A percentile compares a stretch with the other conserved stretches of the same genome.
Evolutionary conservation across 2,797 vertebrate species (phyloP).

Genomic region (Paedocypris micromegethes): DNA sequence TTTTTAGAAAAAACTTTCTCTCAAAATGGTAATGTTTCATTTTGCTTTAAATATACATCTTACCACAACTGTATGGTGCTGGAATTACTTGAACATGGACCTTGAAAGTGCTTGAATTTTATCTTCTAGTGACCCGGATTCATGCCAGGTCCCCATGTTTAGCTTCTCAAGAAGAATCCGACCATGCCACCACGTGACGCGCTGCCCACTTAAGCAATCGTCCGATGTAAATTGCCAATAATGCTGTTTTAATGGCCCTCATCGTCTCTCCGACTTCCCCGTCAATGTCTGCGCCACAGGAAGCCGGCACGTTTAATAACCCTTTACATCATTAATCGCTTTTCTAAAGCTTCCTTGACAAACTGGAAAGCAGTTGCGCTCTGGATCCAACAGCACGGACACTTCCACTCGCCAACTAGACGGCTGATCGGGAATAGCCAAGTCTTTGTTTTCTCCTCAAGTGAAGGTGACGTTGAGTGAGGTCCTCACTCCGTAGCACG

Average conservation of each 20-base stretch:
- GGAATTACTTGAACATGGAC: too few species aligned
- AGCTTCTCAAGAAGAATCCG: constrained; percentile 28
- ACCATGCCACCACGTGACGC: constrained; percentile 61
- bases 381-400: too few species aligned
- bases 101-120: too few species aligned
- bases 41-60: too few species aligned
- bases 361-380: neutral
- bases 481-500: constrained; percentile 10
- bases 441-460: too few species aligned
- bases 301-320: constrained; percentile 71
- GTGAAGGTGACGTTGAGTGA: constrained; percentile 5
- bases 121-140: constrained; percentile 1
- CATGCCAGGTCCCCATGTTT: neutral
- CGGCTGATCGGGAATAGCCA: too few species aligned
- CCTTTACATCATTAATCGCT: constrained; percentile 66
- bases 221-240: constrained; percentile 76
- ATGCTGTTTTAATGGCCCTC: constrained; percentile 70
- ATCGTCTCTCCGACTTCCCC: constrained; percentile 69
- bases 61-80: too few species aligned
- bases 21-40: too few species aligned
- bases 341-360: constrained; percentile 59
- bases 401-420: too few species aligned
- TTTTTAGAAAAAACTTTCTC: too few species aligned
- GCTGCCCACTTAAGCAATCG: constrained; percentile 72
- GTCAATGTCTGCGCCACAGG: constrained; percentile 71